Percentiles rank a stretch among this genome's conserved stretches.
phyloP scores from a whole-genome alignment of 2,113 vertebrate genomes.

The Phylloscopus whistleri region DNA sequence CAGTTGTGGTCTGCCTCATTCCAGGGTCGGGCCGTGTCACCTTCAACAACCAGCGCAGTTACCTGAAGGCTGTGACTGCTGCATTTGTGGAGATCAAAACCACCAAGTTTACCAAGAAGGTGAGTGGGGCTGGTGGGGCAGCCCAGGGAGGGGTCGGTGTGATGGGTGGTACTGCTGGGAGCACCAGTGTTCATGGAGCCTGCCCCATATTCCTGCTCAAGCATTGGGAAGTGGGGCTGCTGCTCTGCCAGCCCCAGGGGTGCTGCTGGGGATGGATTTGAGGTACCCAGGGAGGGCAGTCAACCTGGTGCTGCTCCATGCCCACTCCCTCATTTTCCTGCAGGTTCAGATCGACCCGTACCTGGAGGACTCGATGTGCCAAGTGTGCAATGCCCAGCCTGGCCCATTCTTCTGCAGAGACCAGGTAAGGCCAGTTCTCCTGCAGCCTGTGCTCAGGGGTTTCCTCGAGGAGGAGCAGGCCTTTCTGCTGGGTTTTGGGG shows the following conservation, averaged over 20 bases:
- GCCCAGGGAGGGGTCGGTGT: rapidly evolving
- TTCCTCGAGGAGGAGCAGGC: rapidly evolving
- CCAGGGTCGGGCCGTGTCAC: slow-evolving; percentile 97
- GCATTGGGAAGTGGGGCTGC: no score
- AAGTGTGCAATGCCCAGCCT: slow-evolving; percentile 89
- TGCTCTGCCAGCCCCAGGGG: not conserved
- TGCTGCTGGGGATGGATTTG: not conserved
- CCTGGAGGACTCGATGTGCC: slow-evolving; percentile 96
- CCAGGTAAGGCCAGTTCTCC: slow-evolving; percentile 75
- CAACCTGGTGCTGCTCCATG: rapidly evolving
- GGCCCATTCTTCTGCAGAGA: slow-evolving; percentile 99
- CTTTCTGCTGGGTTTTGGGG: not conserved
- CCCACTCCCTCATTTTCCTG: not conserved
- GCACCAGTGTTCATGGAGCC: rapidly evolving
- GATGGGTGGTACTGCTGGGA: no score
- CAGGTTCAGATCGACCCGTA: slow-evolving; percentile 98
- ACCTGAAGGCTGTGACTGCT: slow-evolving; percentile 93
- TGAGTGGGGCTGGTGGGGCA: slow-evolving; percentile 17
- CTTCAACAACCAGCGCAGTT: slow-evolving; percentile 97
- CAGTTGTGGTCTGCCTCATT: not conserved
- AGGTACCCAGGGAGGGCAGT: not conserved
- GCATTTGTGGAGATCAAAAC: slow-evolving; percentile 99
- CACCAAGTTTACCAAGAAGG: slow-evolving; percentile 98
- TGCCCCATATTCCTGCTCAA: rapidly evolving
- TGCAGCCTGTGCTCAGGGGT: not conserved